Conservation (phyloP, 2,797 vertebrate genomes). For the Alca torda region DNA sequence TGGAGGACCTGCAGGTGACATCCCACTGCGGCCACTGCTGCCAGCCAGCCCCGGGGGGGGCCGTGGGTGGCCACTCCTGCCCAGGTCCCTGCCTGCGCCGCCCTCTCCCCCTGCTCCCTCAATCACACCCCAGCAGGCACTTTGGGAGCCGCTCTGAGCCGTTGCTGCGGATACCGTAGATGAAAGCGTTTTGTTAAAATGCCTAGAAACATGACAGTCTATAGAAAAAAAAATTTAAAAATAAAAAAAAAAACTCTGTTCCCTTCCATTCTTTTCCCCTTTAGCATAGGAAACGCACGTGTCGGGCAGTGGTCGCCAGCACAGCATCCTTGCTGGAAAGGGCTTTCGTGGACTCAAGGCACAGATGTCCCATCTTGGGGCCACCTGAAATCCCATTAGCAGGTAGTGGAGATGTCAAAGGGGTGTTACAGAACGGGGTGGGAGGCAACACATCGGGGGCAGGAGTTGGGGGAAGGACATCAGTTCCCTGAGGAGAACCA, state of each 20-base stretch:
- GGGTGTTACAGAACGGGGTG: too few species aligned
- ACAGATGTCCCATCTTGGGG: not conserved
- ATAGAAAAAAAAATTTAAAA: not conserved
- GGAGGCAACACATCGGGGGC: too few species aligned
- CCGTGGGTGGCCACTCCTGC: not conserved
- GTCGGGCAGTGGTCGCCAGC: not conserved
- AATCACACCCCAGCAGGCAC: conserved; percentile 47
- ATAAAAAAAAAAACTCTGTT: not conserved
- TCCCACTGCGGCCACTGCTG: not conserved
- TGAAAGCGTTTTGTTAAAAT: conserved; percentile 47
- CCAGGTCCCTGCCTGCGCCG: not conserved
- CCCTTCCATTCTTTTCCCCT: conserved; percentile 11
- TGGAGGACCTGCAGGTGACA: not conserved
- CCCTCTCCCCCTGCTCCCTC: conserved; percentile 15
- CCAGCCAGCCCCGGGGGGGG: not conserved
- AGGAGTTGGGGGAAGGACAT: not conserved
- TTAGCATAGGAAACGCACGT: not conserved
- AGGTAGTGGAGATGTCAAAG: not conserved
- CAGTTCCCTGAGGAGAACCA: not conserved
- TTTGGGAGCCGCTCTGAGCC: conserved; percentile 51
- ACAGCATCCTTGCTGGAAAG: not conserved
- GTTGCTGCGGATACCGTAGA: conserved; percentile 56
- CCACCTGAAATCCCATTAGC: not conserved
- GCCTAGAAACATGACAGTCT: conserved; percentile 25
- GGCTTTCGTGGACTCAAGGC: not conserved